These are phyloP conservation scores for Mustela lutreola DNA, from an alignment of 2,113 vertebrate species.

Conservation along the genomic window DNA sequence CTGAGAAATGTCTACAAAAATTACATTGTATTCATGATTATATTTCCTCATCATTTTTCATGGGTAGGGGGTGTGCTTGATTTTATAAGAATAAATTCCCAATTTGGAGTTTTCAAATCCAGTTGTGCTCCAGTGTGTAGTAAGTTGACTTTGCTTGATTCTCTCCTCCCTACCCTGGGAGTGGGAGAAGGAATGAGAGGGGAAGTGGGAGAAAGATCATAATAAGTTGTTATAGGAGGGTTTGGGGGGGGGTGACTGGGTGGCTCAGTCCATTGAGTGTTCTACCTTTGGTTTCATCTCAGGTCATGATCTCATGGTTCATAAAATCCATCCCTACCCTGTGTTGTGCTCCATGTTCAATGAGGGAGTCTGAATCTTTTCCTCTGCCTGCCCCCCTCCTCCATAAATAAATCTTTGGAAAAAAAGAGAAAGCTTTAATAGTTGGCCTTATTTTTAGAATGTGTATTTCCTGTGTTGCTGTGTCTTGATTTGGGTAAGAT, in stretches of 20 bases:
- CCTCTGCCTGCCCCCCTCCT: neutral
- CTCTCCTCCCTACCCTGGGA: neutral
- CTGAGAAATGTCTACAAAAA: neutral
- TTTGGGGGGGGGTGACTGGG: neutral
- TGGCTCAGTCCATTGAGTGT: neutral
- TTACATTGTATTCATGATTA: neutral
- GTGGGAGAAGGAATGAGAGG: neutral
- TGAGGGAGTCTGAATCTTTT: neutral
- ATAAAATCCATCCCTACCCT: neutral
- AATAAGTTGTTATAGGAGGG: neutral
- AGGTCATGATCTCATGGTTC: neutral
- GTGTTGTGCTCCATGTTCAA: neutral
- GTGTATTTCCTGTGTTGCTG: neutral
- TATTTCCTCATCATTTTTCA: constrained; percentile 19
- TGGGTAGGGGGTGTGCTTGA: neutral
- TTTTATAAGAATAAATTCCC: neutral
- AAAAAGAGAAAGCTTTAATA: neutral
- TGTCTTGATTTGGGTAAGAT: neutral
- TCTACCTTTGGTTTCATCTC: neutral
- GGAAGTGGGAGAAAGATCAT: neutral
- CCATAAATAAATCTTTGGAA: neutral
- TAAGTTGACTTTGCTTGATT: neutral
- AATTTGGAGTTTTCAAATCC: neutral
- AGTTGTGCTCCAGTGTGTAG: neutral
- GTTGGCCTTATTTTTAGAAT: neutral